Percentiles rank a stretch among this genome's conserved stretches.
Evolutionary conservation across 2,888 invertebrate genomes (phyloP).

Genomic region (Slavum lentiscoides): DNA sequence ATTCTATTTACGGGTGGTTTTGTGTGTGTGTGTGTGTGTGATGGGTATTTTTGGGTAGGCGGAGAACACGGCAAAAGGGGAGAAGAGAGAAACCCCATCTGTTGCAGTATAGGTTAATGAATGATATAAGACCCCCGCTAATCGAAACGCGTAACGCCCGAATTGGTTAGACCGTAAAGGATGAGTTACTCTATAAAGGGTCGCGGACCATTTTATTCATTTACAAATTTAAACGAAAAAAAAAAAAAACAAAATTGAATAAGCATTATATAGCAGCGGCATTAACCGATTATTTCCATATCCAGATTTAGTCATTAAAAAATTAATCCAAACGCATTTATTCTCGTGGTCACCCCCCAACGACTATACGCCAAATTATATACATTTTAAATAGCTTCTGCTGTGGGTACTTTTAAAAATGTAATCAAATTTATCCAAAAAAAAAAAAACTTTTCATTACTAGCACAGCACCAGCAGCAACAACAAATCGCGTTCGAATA

Average conservation of each 20-base stretch:
- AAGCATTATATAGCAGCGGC: background rate
- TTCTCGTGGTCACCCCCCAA: too few relatives aligned
- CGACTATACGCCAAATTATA: too few relatives aligned
- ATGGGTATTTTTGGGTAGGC: background rate
- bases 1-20: background rate
- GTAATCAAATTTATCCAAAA: too few relatives aligned
- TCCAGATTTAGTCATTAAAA: too few relatives aligned
- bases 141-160: constrained; percentile 11
- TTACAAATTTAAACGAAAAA: background rate
- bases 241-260: background rate
- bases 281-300: too few relatives aligned
- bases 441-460: too few relatives aligned
- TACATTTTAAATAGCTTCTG: too few relatives aligned
- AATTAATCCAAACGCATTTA: too few relatives aligned
- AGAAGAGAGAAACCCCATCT: background rate
- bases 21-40: background rate
- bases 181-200: background rate
- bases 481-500: too few relatives aligned
- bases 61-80: background rate
- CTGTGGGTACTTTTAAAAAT: too few relatives aligned
- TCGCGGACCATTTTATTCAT: background rate
- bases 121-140: constrained; percentile 21
- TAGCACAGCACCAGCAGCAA: too few relatives aligned
- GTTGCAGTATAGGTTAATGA: background rate
- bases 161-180: background rate